Evolutionary conservation across 2,888 invertebrate genomes (phyloP).

Genomic region (Megastigmus dorsalis): DNA sequence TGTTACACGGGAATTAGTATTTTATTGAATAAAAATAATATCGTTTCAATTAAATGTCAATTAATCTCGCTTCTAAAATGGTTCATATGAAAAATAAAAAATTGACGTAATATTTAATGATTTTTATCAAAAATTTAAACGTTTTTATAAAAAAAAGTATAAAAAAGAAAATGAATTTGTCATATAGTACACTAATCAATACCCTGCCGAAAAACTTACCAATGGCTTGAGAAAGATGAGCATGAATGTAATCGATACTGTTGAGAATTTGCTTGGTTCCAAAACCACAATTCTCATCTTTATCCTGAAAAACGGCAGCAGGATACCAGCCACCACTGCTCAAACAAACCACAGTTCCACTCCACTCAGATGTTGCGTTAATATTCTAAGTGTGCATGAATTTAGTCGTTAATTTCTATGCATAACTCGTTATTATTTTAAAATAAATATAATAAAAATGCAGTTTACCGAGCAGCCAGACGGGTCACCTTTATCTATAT

Average conservation of each 20-base stretch:
- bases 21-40: no score
- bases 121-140: not conserved
- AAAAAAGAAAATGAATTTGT: not conserved
- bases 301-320: constrained; percentile 78
- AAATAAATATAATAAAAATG: not conserved
- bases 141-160: not conserved
- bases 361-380: constrained; percentile 74
- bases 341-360: constrained; percentile 83
- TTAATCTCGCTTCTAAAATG: no score
- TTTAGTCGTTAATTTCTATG: not conserved
- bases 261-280: constrained; percentile 74
- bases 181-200: no score
- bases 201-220: no score
- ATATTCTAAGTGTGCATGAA: constrained; percentile 11
- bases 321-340: constrained; percentile 82
- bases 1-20: no score
- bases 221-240: constrained; percentile 75
- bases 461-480: constrained; percentile 34
- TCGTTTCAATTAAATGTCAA: no score
- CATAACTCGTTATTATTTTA: not conserved
- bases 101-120: no score
- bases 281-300: constrained; percentile 77
- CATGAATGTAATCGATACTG: constrained; percentile 77
- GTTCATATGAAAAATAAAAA: no score
- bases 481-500: constrained; percentile 59